phyloP scores from a whole-genome alignment of 2,113 vertebrate genomes.

The Pteropus alecto region DNA sequence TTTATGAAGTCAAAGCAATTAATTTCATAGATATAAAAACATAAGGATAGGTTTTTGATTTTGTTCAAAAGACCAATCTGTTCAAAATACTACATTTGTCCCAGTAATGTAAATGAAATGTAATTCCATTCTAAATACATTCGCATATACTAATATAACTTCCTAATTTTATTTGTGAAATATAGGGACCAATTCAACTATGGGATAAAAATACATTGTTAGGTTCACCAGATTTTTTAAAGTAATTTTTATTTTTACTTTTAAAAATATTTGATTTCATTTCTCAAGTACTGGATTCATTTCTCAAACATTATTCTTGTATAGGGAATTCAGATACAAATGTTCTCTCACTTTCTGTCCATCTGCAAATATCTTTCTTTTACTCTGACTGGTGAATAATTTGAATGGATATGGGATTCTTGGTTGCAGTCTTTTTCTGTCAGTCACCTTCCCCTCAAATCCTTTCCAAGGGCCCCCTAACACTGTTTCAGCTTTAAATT shows the following conservation, averaged over 20 bases:
- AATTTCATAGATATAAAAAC: not conserved
- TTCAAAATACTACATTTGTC: not conserved
- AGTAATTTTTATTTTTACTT: not conserved
- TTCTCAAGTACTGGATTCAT: not conserved
- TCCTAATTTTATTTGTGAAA: not conserved
- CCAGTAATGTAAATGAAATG: not conserved
- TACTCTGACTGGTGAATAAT: not conserved
- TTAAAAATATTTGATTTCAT: not conserved
- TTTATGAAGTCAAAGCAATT: conserved; percentile 18
- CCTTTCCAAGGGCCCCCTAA: not conserved
- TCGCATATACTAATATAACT: not conserved
- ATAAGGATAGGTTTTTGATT: not conserved
- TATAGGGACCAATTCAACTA: not conserved
- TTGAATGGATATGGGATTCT: not conserved
- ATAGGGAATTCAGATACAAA: not conserved
- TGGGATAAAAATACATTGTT: not conserved
- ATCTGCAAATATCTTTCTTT: not conserved
- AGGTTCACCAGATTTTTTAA: not conserved
- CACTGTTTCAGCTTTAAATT: not conserved
- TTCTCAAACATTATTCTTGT: not conserved
- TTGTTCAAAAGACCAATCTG: not conserved
- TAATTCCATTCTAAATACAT: not conserved
- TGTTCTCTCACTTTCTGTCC: not conserved
- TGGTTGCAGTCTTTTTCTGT: not conserved
- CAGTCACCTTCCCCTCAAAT: not conserved